These are phyloP conservation scores for Podargus strigoides DNA, from an alignment of 2,797 vertebrate species.

Conservation along the genomic window DNA sequence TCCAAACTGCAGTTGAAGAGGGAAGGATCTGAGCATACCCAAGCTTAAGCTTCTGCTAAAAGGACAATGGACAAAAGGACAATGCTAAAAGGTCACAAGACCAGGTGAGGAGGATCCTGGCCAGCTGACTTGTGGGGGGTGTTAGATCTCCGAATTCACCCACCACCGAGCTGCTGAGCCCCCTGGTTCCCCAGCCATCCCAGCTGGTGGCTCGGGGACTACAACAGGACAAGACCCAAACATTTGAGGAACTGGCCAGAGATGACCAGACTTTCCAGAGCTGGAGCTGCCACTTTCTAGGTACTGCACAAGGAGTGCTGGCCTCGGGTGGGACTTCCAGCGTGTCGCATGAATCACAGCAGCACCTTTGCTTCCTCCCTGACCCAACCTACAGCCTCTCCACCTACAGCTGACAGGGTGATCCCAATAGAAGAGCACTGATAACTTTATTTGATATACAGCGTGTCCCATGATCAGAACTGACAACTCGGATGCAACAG, in stretches of 20 bases:
- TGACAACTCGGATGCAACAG: neutral
- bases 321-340: neutral
- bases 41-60: neutral
- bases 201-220: no score
- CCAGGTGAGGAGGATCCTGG: no score
- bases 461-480: accelerated
- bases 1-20: accelerated
- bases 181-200: no score
- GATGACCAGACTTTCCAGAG: neutral
- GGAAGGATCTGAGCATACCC: neutral
- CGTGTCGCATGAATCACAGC: neutral
- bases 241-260: neutral
- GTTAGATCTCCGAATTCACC: no score
- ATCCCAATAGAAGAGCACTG: neutral
- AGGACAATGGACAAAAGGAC: no score
- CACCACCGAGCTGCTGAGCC: no score
- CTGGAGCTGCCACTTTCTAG: neutral
- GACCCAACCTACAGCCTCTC: neutral
- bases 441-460: neutral
- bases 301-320: neutral
- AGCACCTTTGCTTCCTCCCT: neutral
- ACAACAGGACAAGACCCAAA: neutral
- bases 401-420: neutral
- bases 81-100: no score
- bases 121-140: no score